Evolutionary conservation across 2,797 vertebrate species (phyloP).

Genomic region (Sebastes nivosus): DNA sequence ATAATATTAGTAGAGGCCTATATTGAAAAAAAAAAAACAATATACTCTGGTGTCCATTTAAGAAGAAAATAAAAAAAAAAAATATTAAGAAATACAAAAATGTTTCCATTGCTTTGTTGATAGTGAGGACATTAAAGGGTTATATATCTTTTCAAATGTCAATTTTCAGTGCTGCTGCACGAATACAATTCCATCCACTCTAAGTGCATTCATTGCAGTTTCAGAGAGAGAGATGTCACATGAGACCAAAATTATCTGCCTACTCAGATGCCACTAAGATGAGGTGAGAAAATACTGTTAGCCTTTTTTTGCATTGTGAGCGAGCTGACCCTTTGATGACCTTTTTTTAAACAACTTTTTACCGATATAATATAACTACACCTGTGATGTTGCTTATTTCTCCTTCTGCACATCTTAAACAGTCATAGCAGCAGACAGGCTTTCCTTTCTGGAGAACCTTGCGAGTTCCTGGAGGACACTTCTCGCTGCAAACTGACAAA

Average conservation of each 20-base stretch:
- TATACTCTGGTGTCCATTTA: too few relatives aligned
- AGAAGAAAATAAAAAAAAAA: too few relatives aligned
- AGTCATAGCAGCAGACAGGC: slow-evolving; percentile 80
- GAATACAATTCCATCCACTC: background rate
- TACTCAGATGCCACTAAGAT: background rate
- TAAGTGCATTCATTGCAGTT: background rate
- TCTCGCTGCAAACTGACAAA: slow-evolving; percentile 73
- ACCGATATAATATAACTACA: slow-evolving; percentile 5
- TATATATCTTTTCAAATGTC: background rate
- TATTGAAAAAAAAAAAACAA: too few relatives aligned
- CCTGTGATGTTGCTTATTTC: slow-evolving; percentile 77
- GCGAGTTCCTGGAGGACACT: slow-evolving; percentile 68
- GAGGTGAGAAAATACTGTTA: background rate
- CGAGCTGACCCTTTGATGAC: too few relatives aligned
- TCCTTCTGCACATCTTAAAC: slow-evolving; percentile 75
- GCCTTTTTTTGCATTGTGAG: background rate
- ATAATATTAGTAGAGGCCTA: too few relatives aligned
- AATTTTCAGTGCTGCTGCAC: background rate
- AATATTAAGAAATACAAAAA: too few relatives aligned
- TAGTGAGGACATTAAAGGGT: background rate
- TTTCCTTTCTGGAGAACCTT: slow-evolving; percentile 76
- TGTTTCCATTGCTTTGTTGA: too few relatives aligned
- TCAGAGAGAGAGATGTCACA: background rate
- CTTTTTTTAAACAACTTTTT: background rate
- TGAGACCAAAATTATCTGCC: too few relatives aligned